These are phyloP conservation scores for Zaprionus camerounensis DNA, from an alignment of 1,140 invertebrate genomes.

Conservation along the genomic window DNA sequence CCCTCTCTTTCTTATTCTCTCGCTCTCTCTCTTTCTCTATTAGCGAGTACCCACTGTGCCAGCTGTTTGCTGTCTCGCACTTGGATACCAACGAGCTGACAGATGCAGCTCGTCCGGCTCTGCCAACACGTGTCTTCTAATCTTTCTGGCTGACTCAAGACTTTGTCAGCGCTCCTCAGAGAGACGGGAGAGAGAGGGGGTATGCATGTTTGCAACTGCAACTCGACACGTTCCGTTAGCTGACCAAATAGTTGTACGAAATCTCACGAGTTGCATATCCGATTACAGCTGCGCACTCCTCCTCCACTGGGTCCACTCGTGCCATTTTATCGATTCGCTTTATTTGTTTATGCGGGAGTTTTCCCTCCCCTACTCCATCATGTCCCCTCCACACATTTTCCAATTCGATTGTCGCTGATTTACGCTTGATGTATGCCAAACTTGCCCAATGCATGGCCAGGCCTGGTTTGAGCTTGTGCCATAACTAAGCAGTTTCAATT, in stretches of 20 bases:
- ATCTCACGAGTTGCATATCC: conserved; percentile 8
- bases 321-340: conserved; percentile 18
- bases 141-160: conserved; percentile 5
- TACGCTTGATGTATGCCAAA: conserved; percentile 17
- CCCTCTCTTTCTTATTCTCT: not conserved
- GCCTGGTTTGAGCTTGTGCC: not conserved
- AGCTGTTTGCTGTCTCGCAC: not conserved
- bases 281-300: conserved; percentile 27
- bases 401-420: conserved; percentile 1
- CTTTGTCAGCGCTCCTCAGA: not conserved
- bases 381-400: too few species aligned
- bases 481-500: not conserved
- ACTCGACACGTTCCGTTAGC: conserved; percentile 4
- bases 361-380: not conserved
- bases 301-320: conserved; percentile 9
- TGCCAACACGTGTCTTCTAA: conserved; percentile 20
- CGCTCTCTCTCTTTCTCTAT: not conserved
- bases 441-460: not conserved
- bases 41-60: not conserved
- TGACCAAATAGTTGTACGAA: conserved; percentile 10
- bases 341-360: conserved; percentile 25
- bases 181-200: not conserved
- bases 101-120: conserved; percentile 9
- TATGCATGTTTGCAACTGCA: not conserved
- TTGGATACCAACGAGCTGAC: conserved; percentile 31